Evolutionary conservation across 2,113 vertebrate species (phyloP), one percentile per base, ranked within the genome.

Genomic region (Engraulis encrasicolus): DNA sequence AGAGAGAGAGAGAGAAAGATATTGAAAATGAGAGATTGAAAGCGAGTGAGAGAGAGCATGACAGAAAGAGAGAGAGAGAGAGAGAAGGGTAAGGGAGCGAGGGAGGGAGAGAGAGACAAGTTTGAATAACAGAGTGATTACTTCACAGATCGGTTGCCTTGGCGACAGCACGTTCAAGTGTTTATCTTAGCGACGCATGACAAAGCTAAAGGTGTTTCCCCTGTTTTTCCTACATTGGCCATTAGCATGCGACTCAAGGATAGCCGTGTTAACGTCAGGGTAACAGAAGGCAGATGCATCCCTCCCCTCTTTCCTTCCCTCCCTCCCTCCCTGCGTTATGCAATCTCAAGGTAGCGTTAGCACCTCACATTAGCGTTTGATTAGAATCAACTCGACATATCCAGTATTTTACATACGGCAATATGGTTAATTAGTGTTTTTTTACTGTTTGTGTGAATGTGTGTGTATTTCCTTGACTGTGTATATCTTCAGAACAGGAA

Each of bases 111-210:
- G 74, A 80, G 66, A 61, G 11, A 15, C n/a, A 87, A 87, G 78
- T 89, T 86, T 86, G 81, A 87, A 86, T 86, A 86, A 84, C 78
- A 79, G 40, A 86, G 78, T 79, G 85, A 86, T 84, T 84, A 86
- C 84, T 82, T 89, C 84, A 87, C 80, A 81, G 81, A 78, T 79
- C 54, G 50, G 88, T 87, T 89, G 86, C 88, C 78, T n/a, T 84
- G 84, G 84, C 85, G 88, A 89, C 78, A 14, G n/a, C 2, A 80
- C n/a, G 52, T 34, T 78, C 36, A 48, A 48, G 66, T 61, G 80
- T 87, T 87, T 82, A 84, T 84, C 84, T 85, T 80, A 87, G 78
- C n/a, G n/a, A 78, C 80, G 82, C 40, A 81, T 81, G 78, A 82
- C 50, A 86, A 84, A 85, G 78, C 52, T 31, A 78, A 66, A 48